These are phyloP conservation scores for Apostichopus japonicus DNA, from an alignment of 35 echinoderm and acorn worm species.

Conservation along the genomic window DNA sequence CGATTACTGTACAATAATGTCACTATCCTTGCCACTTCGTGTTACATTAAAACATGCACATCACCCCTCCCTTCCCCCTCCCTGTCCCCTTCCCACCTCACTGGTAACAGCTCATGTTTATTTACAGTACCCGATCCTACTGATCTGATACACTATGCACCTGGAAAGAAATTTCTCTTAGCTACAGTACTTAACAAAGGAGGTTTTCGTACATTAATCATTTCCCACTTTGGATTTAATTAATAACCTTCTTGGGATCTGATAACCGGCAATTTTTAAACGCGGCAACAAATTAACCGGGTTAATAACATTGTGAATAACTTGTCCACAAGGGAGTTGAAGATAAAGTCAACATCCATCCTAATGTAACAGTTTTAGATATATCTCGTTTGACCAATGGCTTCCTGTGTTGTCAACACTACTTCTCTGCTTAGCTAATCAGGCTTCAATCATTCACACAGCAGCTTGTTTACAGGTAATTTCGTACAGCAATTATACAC, in stretches of 20 bases:
- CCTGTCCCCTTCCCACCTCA: no score
- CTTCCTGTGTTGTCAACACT: conserved; percentile 29
- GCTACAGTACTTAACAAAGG: neutral
- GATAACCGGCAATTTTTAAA: neutral
- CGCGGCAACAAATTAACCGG: neutral
- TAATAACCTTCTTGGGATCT: neutral
- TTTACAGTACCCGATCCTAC: no score
- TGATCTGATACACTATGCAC: no score
- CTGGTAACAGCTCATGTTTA: no score
- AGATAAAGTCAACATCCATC: neutral
- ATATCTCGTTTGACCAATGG: conserved; percentile 9
- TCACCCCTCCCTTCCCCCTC: no score
- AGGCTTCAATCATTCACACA: neutral
- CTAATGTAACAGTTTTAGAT: neutral
- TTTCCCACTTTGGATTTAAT: neutral
- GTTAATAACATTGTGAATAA: neutral
- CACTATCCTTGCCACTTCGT: no score
- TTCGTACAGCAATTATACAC: neutral
- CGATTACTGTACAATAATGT: no score
- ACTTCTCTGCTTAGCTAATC: neutral
- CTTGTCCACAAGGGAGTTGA: neutral
- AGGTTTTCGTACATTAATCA: neutral
- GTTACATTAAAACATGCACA: no score
- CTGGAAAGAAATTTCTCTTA: no score
- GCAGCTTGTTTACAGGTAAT: conserved; percentile 18